A percentile compares a stretch with the other conserved stretches of the same genome.
These are phyloP conservation scores for Dromas ardeola DNA, from an alignment of 2,113 vertebrate species.

Conservation along the genomic window DNA sequence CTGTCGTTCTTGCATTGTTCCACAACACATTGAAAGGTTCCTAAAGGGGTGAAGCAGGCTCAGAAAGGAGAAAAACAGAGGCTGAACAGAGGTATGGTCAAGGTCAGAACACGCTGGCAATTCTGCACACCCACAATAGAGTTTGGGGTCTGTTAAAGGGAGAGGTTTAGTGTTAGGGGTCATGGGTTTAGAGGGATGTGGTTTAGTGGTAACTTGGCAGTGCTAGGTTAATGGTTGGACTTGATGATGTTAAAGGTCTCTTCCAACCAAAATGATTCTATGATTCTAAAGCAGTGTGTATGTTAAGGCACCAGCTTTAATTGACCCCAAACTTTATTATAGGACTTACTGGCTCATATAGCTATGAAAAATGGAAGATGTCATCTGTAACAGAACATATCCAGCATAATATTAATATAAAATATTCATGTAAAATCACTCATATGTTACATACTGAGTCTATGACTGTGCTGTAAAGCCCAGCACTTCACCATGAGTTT, in stretches of 20 bases:
- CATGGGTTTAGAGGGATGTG: not conserved
- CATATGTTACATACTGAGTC: not conserved
- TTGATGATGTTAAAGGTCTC: not conserved
- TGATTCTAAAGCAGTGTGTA: not conserved
- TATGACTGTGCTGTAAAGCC: not conserved
- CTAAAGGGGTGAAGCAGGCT: not conserved
- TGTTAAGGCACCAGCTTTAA: not conserved
- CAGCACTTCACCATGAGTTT: not conserved
- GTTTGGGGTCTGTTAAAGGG: not conserved
- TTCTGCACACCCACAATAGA: not conserved
- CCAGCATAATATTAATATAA: not conserved
- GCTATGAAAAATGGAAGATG: not conserved
- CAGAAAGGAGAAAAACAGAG: not conserved
- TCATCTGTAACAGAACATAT: not conserved
- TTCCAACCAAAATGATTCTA: not conserved
- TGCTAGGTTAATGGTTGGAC: not conserved
- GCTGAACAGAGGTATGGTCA: not conserved
- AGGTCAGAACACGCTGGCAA: not conserved
- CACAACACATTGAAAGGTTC: not conserved
- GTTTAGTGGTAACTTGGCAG: not conserved
- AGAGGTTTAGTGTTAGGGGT: not conserved
- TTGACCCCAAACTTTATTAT: not conserved
- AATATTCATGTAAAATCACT: not conserved
- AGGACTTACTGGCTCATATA: not conserved
- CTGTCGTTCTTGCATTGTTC: slow-evolving; percentile 28